These are phyloP conservation scores for Dynastes grantii DNA, from an alignment of 2,888 invertebrate species.

Conservation along the genomic window DNA sequence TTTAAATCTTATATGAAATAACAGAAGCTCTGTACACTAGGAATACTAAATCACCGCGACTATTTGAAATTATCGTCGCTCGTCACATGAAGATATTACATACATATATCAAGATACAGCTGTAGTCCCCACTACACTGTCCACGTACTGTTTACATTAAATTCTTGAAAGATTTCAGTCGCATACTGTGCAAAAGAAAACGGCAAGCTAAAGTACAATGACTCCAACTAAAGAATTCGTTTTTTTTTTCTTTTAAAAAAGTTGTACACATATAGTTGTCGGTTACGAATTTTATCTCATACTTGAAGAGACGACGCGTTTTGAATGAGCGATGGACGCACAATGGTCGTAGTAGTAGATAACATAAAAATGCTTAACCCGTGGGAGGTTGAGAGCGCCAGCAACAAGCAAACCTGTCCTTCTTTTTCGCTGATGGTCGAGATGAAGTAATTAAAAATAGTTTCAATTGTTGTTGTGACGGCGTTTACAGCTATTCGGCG, in stretches of 20 bases:
- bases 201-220: not conserved
- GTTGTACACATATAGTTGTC: not conserved
- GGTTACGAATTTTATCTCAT: not conserved
- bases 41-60: not conserved
- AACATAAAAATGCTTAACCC: conserved; percentile 1
- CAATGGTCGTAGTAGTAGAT: not conserved
- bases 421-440: not conserved
- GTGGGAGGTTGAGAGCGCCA: not conserved
- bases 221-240: not conserved
- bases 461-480: not conserved
- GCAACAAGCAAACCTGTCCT: not conserved
- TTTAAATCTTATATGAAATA: not conserved
- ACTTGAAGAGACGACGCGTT: not conserved
- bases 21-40: not conserved
- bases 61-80: too few relatives aligned
- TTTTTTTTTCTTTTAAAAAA: not conserved
- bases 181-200: not conserved
- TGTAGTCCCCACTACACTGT: not conserved
- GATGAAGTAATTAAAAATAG: conserved; percentile 30
- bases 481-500: too few relatives aligned
- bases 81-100: not conserved
- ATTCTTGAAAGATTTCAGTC: not conserved
- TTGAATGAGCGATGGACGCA: not conserved
- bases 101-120: not conserved
- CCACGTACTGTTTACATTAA: not conserved